A percentile compares a stretch with the other conserved stretches of the same genome.
phyloP scores from a whole-genome alignment of 2,113 vertebrate genomes.

The Syngnathus typhle region DNA sequence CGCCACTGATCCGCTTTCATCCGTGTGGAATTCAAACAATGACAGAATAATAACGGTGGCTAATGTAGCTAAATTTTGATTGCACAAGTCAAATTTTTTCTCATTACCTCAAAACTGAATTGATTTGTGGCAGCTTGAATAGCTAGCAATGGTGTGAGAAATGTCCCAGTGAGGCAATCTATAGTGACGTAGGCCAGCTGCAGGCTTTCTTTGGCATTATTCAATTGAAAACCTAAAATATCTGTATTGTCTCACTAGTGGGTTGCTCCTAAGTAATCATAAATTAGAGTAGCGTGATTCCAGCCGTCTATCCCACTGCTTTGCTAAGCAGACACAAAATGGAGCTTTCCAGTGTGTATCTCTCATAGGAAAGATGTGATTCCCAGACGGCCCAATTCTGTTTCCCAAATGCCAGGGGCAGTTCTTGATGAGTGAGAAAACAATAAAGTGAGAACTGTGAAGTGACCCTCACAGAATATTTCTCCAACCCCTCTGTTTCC shows the following conservation, averaged over 20 bases:
- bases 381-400: slow-evolving; percentile 40
- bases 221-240: slow-evolving; percentile 29
- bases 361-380: slow-evolving; percentile 32
- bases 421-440: slow-evolving; percentile 57
- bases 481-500: slow-evolving; percentile 54
- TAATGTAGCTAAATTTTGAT: slow-evolving; percentile 54
- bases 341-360: slow-evolving; percentile 20
- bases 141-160: slow-evolving; percentile 38
- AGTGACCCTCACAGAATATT: slow-evolving; percentile 61
- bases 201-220: slow-evolving; percentile 21
- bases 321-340: slow-evolving; percentile 24
- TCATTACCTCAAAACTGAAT: slow-evolving; percentile 45
- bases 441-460: slow-evolving; percentile 61
- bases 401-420: slow-evolving; percentile 58
- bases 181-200: slow-evolving; percentile 39
- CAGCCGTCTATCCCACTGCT: slow-evolving; percentile 18
- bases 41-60: slow-evolving; percentile 45
- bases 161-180: slow-evolving; percentile 38
- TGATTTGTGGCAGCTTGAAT: slow-evolving; percentile 47
- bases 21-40: slow-evolving; percentile 50
- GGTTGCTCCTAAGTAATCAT: slow-evolving; percentile 21
- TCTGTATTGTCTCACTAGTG: slow-evolving; percentile 22
- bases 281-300: slow-evolving; percentile 24
- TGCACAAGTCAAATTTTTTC: slow-evolving; percentile 31
- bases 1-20: slow-evolving; percentile 58